Evolutionary conservation across 1,140 invertebrate species (phyloP).

Genomic region (Drosophila nannoptera): DNA sequence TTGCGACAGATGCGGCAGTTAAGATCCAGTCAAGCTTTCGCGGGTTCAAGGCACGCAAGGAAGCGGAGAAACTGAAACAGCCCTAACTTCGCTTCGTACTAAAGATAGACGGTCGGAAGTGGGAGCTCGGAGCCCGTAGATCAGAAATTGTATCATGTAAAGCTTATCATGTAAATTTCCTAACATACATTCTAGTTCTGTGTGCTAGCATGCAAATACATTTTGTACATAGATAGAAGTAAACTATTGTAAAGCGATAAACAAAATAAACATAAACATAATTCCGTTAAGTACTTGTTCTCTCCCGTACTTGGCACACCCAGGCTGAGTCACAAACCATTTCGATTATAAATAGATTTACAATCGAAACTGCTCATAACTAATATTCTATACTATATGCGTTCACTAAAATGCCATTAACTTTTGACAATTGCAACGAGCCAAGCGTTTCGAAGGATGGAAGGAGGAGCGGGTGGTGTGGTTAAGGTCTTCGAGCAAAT

Average conservation of each 20-base stretch:
- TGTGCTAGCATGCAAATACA: constrained; percentile 22
- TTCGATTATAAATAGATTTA: constrained; percentile 3
- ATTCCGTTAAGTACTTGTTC: constrained; percentile 12
- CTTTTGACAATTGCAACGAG: too few species aligned
- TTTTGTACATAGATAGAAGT: constrained; percentile 45
- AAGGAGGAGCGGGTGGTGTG: neutral
- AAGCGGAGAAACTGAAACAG: constrained; percentile 69
- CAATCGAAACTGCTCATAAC: neutral
- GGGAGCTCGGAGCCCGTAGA: neutral
- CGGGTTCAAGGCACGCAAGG: constrained; percentile 82
- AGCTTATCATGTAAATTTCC: constrained; percentile 28
- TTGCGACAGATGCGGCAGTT: constrained; percentile 81
- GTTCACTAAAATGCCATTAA: neutral
- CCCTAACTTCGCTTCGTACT: constrained; percentile 18
- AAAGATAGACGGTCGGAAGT: too few species aligned
- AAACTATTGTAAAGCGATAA: constrained; percentile 38
- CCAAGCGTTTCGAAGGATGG: too few species aligned
- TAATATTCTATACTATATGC: neutral
- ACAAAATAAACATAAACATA: constrained; percentile 27
- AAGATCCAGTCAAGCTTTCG: constrained; percentile 83
- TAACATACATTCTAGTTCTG: constrained; percentile 29
- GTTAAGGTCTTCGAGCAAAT: neutral
- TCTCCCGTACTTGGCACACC: neutral
- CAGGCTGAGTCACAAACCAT: constrained; percentile 5
- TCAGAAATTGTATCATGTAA: neutral